phyloP scores from a whole-genome alignment of 53 echinoderm and acorn worm genomes.

The Crossaster papposus region DNA sequence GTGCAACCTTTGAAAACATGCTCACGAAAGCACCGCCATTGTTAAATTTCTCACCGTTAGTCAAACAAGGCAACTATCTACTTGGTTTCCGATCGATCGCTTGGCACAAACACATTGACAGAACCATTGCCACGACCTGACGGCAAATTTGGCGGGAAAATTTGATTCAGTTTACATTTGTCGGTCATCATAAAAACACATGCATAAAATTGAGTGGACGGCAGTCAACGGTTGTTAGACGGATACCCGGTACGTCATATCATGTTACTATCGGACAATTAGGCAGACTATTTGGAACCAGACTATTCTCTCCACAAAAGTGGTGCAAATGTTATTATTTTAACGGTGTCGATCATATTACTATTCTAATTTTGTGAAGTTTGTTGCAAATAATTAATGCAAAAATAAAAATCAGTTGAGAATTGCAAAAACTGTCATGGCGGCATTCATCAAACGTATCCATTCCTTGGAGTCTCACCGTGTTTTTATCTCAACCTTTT shows the following conservation, averaged over 20 bases:
- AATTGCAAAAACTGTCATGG: not conserved
- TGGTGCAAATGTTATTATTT: not conserved
- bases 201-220: not conserved
- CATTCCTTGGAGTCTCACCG: slow-evolving; percentile 21
- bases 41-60: not conserved
- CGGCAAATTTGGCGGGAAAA: slow-evolving; percentile 23
- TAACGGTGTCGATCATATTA: not conserved
- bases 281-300: not conserved
- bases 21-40: not conserved
- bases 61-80: not conserved
- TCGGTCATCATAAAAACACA: not conserved
- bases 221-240: not conserved
- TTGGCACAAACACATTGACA: slow-evolving; percentile 26
- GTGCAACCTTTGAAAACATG: not conserved
- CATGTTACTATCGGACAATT: not conserved
- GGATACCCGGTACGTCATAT: too few species aligned
- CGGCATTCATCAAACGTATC: slow-evolving; percentile 11
- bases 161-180: not conserved
- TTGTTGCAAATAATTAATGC: not conserved
- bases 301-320: not conserved
- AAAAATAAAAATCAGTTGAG: not conserved
- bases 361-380: not conserved
- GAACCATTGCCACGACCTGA: slow-evolving; percentile 48
- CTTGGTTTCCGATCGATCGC: slow-evolving; percentile 1
- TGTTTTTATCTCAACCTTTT: slow-evolving; percentile 9